phyloP scores from a whole-genome alignment of 2,797 vertebrate genomes.

The Atherinosoma microstoma region DNA sequence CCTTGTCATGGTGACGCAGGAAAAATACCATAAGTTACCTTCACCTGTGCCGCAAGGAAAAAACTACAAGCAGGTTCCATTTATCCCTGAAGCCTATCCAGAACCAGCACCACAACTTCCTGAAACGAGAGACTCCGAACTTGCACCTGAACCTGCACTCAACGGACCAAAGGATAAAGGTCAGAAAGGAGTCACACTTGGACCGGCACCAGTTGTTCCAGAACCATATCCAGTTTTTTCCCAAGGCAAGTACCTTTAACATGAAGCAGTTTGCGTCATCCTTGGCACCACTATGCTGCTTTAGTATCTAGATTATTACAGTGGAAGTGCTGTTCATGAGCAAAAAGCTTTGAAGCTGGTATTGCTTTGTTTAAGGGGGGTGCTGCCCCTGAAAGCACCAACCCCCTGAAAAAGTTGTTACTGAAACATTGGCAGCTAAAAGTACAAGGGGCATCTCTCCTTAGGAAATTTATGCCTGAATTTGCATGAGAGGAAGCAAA shows the following conservation, averaged over 20 bases:
- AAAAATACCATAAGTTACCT: slow-evolving; percentile 55
- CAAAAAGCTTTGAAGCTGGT: slow-evolving; percentile 39
- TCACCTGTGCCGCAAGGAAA: slow-evolving; percentile 56
- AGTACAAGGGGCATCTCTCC: slow-evolving; percentile 4
- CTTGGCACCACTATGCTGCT: not conserved
- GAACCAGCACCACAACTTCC: slow-evolving; percentile 29
- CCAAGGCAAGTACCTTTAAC: slow-evolving; percentile 64
- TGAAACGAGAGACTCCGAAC: slow-evolving; percentile 33
- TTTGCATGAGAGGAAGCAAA: slow-evolving; percentile 40
- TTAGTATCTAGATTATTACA: slow-evolving; percentile 65
- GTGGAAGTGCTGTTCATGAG: slow-evolving; percentile 63
- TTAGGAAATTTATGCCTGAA: slow-evolving; percentile 27
- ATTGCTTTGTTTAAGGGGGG: too few species aligned
- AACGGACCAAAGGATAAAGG: slow-evolving; percentile 27
- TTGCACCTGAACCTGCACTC: slow-evolving; percentile 26
- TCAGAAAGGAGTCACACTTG: slow-evolving; percentile 29
- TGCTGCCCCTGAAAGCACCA: too few species aligned
- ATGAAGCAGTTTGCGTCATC: not conserved
- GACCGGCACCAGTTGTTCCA: slow-evolving; percentile 31
- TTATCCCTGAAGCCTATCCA: slow-evolving; percentile 32
- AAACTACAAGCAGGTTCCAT: slow-evolving; percentile 48
- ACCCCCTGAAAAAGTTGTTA: too few species aligned
- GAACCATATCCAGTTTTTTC: slow-evolving; percentile 27
- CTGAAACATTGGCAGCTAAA: too few species aligned
- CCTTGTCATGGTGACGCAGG: slow-evolving; percentile 52